Evolutionary conservation across 2,113 vertebrate genomes (phyloP).

Genomic region (Colius striatus): DNA sequence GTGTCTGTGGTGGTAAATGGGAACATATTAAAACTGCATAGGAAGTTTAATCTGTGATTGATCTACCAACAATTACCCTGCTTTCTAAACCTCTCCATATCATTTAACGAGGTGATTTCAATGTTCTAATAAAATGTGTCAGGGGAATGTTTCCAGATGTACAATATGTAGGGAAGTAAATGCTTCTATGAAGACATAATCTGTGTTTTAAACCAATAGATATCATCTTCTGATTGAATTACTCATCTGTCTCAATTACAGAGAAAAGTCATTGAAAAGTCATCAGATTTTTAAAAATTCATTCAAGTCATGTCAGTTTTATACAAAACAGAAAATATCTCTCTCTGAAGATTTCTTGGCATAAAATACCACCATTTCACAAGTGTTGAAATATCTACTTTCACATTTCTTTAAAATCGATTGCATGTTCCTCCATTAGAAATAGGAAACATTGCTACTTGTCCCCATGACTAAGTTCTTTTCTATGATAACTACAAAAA

Average conservation of each 20-base stretch:
- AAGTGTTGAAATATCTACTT: neutral
- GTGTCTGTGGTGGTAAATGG: slow-evolving; percentile 33
- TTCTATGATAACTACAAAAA: neutral
- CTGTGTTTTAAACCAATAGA: neutral
- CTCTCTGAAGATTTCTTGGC: neutral
- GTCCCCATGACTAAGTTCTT: neutral
- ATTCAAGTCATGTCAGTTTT: slow-evolving; percentile 4
- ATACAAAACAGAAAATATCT: neutral
- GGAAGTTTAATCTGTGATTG: slow-evolving; percentile 33
- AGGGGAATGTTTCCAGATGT: slow-evolving; percentile 57
- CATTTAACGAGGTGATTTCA: slow-evolving; percentile 60
- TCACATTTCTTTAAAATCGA: neutral
- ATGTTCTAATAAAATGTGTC: slow-evolving; percentile 63
- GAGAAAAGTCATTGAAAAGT: neutral
- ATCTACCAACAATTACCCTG: slow-evolving; percentile 35
- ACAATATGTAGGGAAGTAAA: neutral
- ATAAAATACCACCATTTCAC: neutral
- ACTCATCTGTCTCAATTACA: slow-evolving; percentile 11
- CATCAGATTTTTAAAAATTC: neutral
- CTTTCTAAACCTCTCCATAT: slow-evolving; percentile 28
- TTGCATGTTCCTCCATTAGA: neutral
- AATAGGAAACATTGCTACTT: neutral
- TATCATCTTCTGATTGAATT: neutral
- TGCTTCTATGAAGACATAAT: neutral
- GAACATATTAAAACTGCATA: slow-evolving; percentile 25